Evolutionary conservation across 37 sponge, comb jelly and placozoan genomes (phyloP).

Genomic region (Crambe crambe): DNA sequence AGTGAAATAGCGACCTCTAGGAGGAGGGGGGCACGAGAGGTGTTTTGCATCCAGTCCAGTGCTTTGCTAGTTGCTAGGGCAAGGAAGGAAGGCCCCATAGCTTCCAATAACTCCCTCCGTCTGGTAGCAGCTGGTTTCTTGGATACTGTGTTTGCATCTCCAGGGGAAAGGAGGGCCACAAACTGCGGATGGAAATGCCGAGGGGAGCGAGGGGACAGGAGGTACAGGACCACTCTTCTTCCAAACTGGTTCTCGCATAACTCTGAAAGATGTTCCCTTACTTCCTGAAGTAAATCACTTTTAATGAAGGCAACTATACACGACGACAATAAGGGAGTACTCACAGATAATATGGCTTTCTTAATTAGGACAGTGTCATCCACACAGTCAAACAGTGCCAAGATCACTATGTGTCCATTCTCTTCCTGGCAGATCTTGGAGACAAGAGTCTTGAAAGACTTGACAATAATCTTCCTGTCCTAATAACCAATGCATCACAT

Average conservation of each 20-base stretch:
- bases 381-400: constrained; percentile 88
- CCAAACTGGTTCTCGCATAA: constrained; percentile 57
- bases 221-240: constrained; percentile 81
- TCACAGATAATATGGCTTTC: constrained; percentile 78
- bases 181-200: constrained; percentile 73
- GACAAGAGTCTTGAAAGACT: constrained; percentile 85
- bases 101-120: constrained; percentile 52
- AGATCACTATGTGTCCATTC: constrained; percentile 83
- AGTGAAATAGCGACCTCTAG: constrained; percentile 25
- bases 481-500: too few species aligned
- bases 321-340: background rate
- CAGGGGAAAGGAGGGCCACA: constrained; percentile 55
- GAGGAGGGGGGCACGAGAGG: constrained; percentile 52
- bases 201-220: constrained; percentile 70
- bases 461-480: constrained; percentile 90
- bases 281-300: constrained; percentile 66
- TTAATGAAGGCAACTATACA: background rate
- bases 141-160: constrained; percentile 79
- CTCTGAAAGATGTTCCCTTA: constrained; percentile 57
- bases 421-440: constrained; percentile 91
- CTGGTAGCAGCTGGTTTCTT: constrained; percentile 62
- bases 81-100: constrained; percentile 47
- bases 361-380: constrained; percentile 95
- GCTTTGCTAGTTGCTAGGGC: constrained; percentile 42
- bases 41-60: constrained; percentile 41